Conservation (phyloP, 1,140 invertebrate species). For the Drosophila repleta region DNA sequence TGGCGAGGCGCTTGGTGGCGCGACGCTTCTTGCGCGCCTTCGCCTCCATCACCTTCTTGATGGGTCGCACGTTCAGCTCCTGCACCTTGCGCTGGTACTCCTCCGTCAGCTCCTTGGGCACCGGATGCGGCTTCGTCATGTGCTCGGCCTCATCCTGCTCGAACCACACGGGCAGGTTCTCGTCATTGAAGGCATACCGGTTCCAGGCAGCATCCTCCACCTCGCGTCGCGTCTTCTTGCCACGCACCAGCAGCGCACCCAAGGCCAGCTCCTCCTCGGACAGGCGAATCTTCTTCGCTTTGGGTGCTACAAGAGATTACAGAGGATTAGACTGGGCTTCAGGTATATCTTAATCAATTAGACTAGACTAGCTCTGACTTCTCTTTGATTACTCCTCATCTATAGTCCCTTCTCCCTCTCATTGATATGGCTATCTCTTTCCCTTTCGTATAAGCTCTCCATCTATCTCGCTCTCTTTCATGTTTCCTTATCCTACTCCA, state of each 20-base stretch:
- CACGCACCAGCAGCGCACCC: constrained; percentile 92
- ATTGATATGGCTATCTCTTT: background rate
- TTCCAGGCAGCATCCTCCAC: constrained; percentile 96
- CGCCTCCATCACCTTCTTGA: constrained; percentile 99
- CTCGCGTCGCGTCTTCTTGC: constrained; percentile 93
- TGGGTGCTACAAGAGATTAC: constrained; percentile 52
- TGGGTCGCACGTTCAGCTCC: constrained; percentile 96
- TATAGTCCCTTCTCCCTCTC: too few relatives aligned
- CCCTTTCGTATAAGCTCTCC: background rate
- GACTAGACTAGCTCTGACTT: too few relatives aligned
- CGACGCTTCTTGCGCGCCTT: constrained; percentile 98
- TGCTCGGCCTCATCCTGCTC: constrained; percentile 96
- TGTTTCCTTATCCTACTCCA: too few relatives aligned
- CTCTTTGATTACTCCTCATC: too few relatives aligned
- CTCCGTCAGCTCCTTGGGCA: constrained; percentile 90
- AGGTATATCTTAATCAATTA: too few relatives aligned
- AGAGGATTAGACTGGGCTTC: too few relatives aligned
- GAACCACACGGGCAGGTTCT: constrained; percentile 98
- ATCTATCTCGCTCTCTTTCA: background rate
- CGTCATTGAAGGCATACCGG: constrained; percentile 94
- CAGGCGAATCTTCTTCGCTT: constrained; percentile 89
- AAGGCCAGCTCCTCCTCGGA: constrained; percentile 94
- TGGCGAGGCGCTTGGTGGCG: constrained; percentile 93
- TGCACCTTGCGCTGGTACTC: constrained; percentile 91
- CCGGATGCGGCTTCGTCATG: constrained; percentile 90